Conservation (phyloP, 1,140 invertebrate species). For the Chrysomallon squamiferum region DNA sequence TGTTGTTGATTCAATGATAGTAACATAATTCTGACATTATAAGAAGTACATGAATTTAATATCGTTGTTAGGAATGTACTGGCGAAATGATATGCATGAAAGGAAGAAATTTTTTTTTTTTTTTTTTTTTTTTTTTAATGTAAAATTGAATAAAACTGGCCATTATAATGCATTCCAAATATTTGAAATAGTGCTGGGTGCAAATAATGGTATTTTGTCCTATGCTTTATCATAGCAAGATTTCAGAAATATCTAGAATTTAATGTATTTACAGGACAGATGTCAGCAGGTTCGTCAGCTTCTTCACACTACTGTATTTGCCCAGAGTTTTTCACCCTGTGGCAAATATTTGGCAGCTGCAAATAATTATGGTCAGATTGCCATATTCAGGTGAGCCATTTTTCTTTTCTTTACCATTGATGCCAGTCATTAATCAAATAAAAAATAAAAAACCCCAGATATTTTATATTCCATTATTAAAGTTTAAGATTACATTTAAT, state of each 20-base stretch:
- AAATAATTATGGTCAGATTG: conserved; percentile 84
- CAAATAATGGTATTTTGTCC: no score
- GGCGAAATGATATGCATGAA: no score
- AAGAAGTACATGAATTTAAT: no score
- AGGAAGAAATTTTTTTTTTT: no score
- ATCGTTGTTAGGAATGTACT: no score
- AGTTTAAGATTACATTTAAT: not conserved
- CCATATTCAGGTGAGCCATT: conserved; percentile 78
- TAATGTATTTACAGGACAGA: conserved; percentile 22
- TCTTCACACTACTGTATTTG: conserved; percentile 77
- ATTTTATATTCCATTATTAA: not conserved
- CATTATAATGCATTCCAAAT: no score
- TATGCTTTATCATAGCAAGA: no score
- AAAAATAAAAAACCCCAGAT: not conserved
- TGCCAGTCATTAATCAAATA: conserved; percentile 7
- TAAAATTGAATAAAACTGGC: no score
- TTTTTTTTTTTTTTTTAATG: no score
- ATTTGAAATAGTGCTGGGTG: no score
- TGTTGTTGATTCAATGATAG: no score
- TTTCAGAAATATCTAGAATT: not conserved
- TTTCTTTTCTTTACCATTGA: not conserved
- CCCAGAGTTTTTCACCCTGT: conserved; percentile 81
- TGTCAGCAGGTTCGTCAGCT: conserved; percentile 24
- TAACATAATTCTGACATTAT: no score
- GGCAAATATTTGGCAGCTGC: conserved; percentile 82